Percentiles rank a stretch among this genome's conserved stretches.
Evolutionary conservation across 2,888 invertebrate genomes (phyloP).

Genomic region (Luffia ferchaultella): DNA sequence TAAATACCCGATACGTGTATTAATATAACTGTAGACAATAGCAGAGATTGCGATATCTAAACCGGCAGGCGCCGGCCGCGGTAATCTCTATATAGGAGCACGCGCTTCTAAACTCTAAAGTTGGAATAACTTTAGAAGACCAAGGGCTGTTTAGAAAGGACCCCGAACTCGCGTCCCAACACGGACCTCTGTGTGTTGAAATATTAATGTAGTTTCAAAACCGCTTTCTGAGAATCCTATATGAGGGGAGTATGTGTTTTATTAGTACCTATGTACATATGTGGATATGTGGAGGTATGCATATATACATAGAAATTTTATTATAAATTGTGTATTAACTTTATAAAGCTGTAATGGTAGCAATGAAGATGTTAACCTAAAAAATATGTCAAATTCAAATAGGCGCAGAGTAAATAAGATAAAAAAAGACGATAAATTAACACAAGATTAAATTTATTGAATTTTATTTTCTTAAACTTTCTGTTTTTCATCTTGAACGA

Average conservation of each 20-base stretch:
- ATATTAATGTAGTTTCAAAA: conserved; percentile 58
- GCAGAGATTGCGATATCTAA: conserved; percentile 47
- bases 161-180: conserved; percentile 54
- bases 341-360: no score
- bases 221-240: conserved; percentile 45
- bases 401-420: no score
- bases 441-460: no score
- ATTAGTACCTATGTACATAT: conserved; percentile 1
- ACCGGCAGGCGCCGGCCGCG: conserved; percentile 36
- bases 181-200: conserved; percentile 43
- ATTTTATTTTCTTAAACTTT: no score
- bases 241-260: conserved; percentile 29
- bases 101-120: conserved; percentile 38
- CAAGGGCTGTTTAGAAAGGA: conserved; percentile 67
- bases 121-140: conserved; percentile 65
- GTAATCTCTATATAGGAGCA: conserved; percentile 48
- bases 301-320: no score
- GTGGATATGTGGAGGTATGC: background rate
- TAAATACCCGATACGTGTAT: no score
- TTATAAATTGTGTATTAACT: no score
- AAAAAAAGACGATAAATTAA: no score
- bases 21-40: no score
- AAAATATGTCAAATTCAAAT: no score
- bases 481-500: no score
- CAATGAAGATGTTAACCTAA: no score